Base-by-base conservation (phyloP, 92 coral and sea anemone species). In the Ricordea florida region DNA sequence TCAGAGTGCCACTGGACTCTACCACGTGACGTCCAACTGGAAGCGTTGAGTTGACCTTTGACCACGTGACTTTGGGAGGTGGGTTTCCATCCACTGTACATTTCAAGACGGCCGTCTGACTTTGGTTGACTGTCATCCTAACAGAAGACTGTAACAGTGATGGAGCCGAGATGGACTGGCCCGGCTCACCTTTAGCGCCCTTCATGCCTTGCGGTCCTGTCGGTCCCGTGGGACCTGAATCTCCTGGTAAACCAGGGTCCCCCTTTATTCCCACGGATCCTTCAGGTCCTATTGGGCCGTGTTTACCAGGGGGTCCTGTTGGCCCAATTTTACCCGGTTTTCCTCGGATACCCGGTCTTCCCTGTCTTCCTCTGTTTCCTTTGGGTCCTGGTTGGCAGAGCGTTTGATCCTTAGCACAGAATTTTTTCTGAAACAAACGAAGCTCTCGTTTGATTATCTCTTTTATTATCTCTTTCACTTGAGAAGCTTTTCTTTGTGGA, bases 51-150 rank as follows among this genome's bases (percentile, higher is more conserved):
- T 57, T 72, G 21, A 18, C 13, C 49, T 73, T 85, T 28, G 37
- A 21, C 92, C 87, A 87, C 60, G 80, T 66, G 74, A 86, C 43
- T 55, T 56, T 43, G 7, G 86, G 86, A 18, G 56, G 38, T 31
- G 91, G 91, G 27, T 85, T 57, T 2, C 86, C 86, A 21, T 68
- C 72, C 16, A 50, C 91, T 20, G 28, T 30, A 31, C 86, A 74
- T 29, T 46, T 48, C 21, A 84, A 40, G 11, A 57, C 22, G 40
- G 78, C 88, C 14, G 63, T 66, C 11, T 57, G 72, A 37, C 86
- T 66, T 56, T 78, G 51, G 49, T 85, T 85, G 37, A 85, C 85
- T 26, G 72, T 56, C 23, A 51, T 31, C 18, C 44, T 61, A 46
- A 30, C 41, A 8, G 75, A 66, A 33, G 81, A 36, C 37, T 62